Base-by-base conservation (phyloP, 30 jellyfish, hydroid and myxozoan species). In the Chrysaora quinquecirrha region DNA sequence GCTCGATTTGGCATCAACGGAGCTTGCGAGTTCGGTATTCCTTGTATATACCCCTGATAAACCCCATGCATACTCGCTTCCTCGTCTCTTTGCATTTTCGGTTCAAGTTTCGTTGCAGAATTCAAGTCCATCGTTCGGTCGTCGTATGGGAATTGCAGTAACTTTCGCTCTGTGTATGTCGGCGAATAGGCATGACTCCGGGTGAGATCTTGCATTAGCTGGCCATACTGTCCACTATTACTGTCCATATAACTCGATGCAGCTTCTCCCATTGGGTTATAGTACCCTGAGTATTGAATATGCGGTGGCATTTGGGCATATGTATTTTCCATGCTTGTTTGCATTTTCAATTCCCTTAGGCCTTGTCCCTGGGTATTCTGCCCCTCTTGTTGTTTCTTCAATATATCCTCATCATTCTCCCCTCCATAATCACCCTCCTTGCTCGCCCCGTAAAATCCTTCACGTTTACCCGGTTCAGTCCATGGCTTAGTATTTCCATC, bases 111-210 rank as follows among this genome's bases (percentile, higher is more conserved):
- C n/a, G n/a, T n/a, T n/a, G n/a, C n/a, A n/a, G n/a, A n/a, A n/a
- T n/a, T n/a, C 22, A 50, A 75, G 18, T 31, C 85, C 16, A 65
- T 23, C 14, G 64, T 58, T 23, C 73, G 65, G 29, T 82, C 92
- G 78, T 80, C 90, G 62, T 82, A 82, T 31, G 92, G 92, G 67
- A 82, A 82, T 50, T 69, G 92, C 43, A 50, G 66, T 12, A 34
- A 27, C n/a, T 82, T 82, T 16, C 85, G 77, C 3, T 82, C 92
- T 0, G 64, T 9, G 23, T 54, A 30, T 11, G 85, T 22, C 2
- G 71, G 71, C 9, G 92, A 35, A 54, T 12, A 48, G 34, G 28
- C 29, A 22, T 63, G 81, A 2, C 74, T 74, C 80, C 87, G 48
- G 14, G 77, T 62, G 49, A 52, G 75, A 25, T 75, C 76, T 31